phyloP scores from a whole-genome alignment of 2,797 vertebrate genomes.

The Periophthalmus magnuspinnatus region DNA sequence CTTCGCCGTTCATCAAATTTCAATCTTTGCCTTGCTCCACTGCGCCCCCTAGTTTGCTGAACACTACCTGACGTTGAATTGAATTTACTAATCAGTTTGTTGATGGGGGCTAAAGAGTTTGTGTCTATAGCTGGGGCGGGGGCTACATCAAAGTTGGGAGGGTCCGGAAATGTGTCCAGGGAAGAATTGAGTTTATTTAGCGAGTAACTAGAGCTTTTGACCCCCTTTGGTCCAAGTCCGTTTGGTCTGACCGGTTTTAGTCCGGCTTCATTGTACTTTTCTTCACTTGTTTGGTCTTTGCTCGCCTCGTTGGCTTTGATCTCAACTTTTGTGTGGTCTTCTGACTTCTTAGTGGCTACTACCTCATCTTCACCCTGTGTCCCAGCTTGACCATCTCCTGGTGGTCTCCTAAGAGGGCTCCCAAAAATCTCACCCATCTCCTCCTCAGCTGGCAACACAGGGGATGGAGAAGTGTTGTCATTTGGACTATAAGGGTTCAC shows the following conservation, averaged over 20 bases:
- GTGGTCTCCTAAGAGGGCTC: conserved; percentile 75
- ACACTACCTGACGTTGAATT: conserved; percentile 61
- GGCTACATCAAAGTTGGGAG: conserved; percentile 28
- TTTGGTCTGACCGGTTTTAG: conserved; percentile 71
- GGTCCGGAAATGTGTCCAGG: conserved; percentile 38
- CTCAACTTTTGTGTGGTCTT: conserved; percentile 43
- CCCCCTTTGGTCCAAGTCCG: conserved; percentile 27
- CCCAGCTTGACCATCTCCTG: conserved; percentile 80
- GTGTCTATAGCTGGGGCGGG: conserved; percentile 80
- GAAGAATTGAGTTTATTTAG: background rate
- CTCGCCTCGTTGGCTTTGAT: conserved; percentile 35
- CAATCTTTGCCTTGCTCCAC: conserved; percentile 66
- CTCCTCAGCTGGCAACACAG: conserved; percentile 74
- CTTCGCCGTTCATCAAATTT: conserved; percentile 76
- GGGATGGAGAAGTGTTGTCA: conserved; percentile 44
- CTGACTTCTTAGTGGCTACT: conserved; percentile 21
- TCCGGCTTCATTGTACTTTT: conserved; percentile 76
- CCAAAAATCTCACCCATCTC: conserved; percentile 65
- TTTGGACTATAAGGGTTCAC: conserved; percentile 36
- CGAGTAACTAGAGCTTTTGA: conserved; percentile 16
- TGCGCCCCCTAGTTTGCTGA: conserved; percentile 73
- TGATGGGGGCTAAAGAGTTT: conserved; percentile 87
- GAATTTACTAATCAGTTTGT: conserved; percentile 90
- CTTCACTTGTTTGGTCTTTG: conserved; percentile 18
- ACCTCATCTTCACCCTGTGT: conserved; percentile 70